Evolutionary conservation across 2,797 vertebrate genomes (phyloP).

Genomic region (Alcedo atthis): DNA sequence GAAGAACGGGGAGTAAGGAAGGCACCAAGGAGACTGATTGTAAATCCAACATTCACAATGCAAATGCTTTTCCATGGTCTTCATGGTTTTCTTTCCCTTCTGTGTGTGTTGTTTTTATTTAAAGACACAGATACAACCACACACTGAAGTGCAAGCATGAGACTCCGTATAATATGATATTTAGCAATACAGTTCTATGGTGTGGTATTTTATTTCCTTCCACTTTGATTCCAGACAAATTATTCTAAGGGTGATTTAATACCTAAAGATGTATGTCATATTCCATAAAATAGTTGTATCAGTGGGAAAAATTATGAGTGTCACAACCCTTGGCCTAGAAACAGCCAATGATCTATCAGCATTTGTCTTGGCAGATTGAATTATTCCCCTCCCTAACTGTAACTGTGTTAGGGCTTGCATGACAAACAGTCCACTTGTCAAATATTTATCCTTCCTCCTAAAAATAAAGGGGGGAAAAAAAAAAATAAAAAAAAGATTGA

Average conservation of each 20-base stretch:
- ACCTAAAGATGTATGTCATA: slow-evolving; percentile 70
- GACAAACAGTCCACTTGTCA: slow-evolving; percentile 71
- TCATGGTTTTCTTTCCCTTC: background rate
- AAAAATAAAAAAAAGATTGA: background rate
- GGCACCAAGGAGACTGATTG: slow-evolving; percentile 81
- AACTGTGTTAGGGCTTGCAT: slow-evolving; percentile 52
- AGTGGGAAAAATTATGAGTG: slow-evolving; percentile 60
- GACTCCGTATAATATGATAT: slow-evolving; percentile 61
- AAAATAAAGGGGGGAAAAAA: background rate
- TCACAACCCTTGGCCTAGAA: slow-evolving; percentile 48
- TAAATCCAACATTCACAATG: slow-evolving; percentile 78
- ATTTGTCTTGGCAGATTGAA: slow-evolving; percentile 65
- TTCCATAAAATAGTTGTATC: slow-evolving; percentile 56
- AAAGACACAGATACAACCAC: background rate
- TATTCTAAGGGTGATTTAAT: slow-evolving; percentile 68
- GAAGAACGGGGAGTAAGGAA: slow-evolving; percentile 81
- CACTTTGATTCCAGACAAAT: slow-evolving; percentile 76
- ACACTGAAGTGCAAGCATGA: background rate
- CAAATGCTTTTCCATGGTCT: slow-evolving; percentile 71
- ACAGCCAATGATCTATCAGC: slow-evolving; percentile 67
- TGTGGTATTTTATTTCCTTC: slow-evolving; percentile 79
- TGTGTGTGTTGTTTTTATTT: background rate
- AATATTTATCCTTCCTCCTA: slow-evolving; percentile 68
- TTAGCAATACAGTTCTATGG: slow-evolving; percentile 55
- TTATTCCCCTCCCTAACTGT: slow-evolving; percentile 41